These are phyloP conservation scores for Notarius quadriscutis DNA, from an alignment of 2,113 vertebrate species.

Conservation along the genomic window DNA sequence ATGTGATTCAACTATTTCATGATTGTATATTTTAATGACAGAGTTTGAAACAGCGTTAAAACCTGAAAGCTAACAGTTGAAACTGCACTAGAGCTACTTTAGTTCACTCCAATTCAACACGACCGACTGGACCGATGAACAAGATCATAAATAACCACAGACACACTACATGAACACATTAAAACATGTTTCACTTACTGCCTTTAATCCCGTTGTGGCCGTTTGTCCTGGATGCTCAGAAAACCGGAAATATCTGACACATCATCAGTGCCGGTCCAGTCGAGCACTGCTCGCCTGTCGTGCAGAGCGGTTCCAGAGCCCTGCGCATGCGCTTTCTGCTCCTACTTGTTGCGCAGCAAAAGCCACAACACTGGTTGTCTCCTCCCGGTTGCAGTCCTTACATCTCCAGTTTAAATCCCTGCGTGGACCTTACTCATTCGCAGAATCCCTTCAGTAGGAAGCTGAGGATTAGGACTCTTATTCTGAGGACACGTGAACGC, in stretches of 20 bases:
- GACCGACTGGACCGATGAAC: background rate
- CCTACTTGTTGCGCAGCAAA: constrained; percentile 12
- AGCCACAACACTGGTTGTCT: background rate
- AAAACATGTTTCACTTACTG: background rate
- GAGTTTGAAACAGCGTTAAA: background rate
- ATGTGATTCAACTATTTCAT: too few relatives aligned
- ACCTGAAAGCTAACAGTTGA: background rate
- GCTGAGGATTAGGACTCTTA: background rate
- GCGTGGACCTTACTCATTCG: background rate
- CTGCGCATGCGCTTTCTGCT: constrained; percentile 16
- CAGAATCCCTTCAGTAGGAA: background rate
- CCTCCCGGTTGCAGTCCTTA: background rate
- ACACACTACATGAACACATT: too few relatives aligned
- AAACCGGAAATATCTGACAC: constrained; percentile 1
- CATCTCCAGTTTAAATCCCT: background rate
- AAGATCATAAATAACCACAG: background rate
- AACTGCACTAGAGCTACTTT: background rate
- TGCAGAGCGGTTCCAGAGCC: background rate
- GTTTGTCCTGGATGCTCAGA: background rate
- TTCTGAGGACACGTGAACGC: background rate
- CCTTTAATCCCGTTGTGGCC: too few relatives aligned
- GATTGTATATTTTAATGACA: background rate
- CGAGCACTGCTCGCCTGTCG: background rate
- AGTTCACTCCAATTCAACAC: background rate
- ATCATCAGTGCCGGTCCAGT: background rate